Conservation (phyloP, 2,113 vertebrate genomes). For the Neoarius graeffei region DNA sequence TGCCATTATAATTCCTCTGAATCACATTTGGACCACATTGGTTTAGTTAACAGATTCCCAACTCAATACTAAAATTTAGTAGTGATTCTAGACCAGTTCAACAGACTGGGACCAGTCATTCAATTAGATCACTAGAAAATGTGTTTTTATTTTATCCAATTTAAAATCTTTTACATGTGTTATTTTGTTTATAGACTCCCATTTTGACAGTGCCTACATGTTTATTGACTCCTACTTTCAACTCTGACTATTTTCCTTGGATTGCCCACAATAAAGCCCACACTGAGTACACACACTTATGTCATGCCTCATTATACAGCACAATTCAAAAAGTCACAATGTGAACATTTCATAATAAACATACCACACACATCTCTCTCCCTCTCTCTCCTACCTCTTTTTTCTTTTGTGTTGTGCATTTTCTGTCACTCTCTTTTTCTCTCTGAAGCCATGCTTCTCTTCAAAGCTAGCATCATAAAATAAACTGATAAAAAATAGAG, state of each 20-base stretch:
- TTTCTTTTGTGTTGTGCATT: not conserved
- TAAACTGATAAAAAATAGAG: not conserved
- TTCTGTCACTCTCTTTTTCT: not conserved
- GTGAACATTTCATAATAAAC: not conserved
- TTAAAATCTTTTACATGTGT: not conserved
- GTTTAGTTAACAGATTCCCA: not conserved
- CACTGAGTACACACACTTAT: not conserved
- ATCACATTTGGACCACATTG: not conserved
- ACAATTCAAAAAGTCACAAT: not conserved
- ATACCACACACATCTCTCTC: not conserved
- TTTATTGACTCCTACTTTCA: not conserved
- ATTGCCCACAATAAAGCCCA: conserved; percentile 13
- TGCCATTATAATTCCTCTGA: not conserved
- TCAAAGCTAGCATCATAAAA: not conserved
- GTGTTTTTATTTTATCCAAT: not conserved
- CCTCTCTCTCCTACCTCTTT: not conserved
- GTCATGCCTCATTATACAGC: conserved; percentile 4
- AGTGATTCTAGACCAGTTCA: not conserved
- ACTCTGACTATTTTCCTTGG: not conserved
- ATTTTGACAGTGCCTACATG: not conserved
- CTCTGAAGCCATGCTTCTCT: not conserved
- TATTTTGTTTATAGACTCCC: not conserved
- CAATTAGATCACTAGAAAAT: too few species aligned
- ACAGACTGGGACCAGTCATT: not conserved
- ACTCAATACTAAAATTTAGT: not conserved